phyloP scores from a whole-genome alignment of 2,113 vertebrate genomes.

The Chloropsis cyanopogon region DNA sequence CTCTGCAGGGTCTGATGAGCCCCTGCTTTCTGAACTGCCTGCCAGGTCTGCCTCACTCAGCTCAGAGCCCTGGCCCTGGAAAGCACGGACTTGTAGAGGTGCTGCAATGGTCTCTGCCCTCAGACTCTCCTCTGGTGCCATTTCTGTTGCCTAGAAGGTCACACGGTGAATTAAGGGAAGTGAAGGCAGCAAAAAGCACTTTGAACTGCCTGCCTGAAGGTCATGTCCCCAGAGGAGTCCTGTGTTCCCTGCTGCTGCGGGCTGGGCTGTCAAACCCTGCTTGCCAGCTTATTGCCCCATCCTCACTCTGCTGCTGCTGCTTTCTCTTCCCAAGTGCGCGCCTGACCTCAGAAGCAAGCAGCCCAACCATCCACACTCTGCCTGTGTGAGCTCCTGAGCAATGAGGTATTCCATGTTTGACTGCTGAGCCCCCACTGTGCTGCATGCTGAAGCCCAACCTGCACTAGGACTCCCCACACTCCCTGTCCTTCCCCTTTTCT shows the following conservation, averaged over 20 bases:
- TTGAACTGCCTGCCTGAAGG: neutral
- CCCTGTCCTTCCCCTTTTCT: slow-evolving; percentile 9
- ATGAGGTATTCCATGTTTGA: slow-evolving; percentile 70
- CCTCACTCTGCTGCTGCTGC: neutral
- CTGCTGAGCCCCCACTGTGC: slow-evolving; percentile 46
- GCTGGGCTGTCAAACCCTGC: neutral
- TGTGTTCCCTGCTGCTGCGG: neutral
- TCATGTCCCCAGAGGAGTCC: neutral
- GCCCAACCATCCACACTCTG: neutral
- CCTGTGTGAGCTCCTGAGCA: slow-evolving; percentile 66
- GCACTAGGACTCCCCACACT: neutral
- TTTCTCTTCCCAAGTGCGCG: neutral
- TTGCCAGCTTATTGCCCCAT: neutral
- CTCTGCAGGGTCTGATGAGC: neutral
- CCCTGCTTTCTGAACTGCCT: neutral
- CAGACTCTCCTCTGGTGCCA: neutral
- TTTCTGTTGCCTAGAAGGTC: neutral
- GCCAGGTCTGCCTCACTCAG: neutral
- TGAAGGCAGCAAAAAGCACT: neutral
- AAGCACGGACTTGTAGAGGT: neutral
- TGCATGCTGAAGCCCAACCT: neutral
- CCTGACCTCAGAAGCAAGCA: neutral
- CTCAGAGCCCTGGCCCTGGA: neutral
- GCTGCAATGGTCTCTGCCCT: neutral
- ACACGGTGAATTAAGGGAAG: neutral